Evolutionary conservation across 1,140 invertebrate species (phyloP), one percentile per base, ranked within the genome.

Genomic region (Rhizoglyphus robini): DNA sequence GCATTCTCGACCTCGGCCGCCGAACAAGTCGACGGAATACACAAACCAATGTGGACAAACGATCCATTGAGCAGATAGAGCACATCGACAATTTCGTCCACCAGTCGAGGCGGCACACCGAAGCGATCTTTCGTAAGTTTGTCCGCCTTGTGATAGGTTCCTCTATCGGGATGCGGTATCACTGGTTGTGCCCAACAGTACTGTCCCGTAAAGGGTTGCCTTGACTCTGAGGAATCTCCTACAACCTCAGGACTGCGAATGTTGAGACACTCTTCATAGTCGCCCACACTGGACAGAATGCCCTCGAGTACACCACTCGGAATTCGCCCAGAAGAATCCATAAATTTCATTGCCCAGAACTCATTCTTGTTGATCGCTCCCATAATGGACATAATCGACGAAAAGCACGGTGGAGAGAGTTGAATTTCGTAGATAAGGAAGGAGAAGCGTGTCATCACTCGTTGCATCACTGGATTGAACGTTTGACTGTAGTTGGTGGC

Each of bases 291-390:
- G 32, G 65, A 61, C 13, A 54, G 60, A 0, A 64, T 67, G 0
- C 67, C 67, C 34, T 68, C 65, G 15, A 70, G 66, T 4, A 70
- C n/a, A 11, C 69, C 69, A 41, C 61, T 65, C 15, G 69, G 69
- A 20, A 64, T 65, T 34, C 67, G 66, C 4, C 69, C 69, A 0
- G 67, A 36, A 2, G 69, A 60, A 36, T 70, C 69, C 59, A 13
- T 51, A 63, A 34, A 63, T 63, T 63, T 63, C 1, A 63, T n/a
- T 29, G 61, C 38, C 61, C 61, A 63, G 27, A 63, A 51, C 18
- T 63, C 31, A n/a, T 31, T 47, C 15, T 51, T 47, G 29, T 27
- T 47, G 2, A 63, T 63, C 18, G 61, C 61, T 29, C 23, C 2
- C n/a, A 15, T 31, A 51, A 63, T 63, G 18, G 38, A 31, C 18